Conservation (phyloP, 1,140 invertebrate genomes). For the Teleopsis dalmanni region DNA sequence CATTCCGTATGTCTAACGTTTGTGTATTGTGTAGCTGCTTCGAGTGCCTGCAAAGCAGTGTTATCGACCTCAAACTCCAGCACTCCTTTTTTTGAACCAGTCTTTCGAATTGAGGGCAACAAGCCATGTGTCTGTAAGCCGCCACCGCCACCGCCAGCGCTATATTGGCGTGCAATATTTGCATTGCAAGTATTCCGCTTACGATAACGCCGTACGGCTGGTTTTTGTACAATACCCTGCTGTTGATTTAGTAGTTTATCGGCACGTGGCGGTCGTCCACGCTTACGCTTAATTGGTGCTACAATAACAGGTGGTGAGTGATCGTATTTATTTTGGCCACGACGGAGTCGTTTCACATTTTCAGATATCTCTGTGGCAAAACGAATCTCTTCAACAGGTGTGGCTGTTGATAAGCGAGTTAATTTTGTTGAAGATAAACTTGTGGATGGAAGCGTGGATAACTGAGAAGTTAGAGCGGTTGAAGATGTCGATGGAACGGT, state of each 20-base stretch:
- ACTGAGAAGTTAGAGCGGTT: too few species aligned
- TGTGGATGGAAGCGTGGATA: conserved; percentile 18
- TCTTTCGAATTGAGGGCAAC: conserved; percentile 26
- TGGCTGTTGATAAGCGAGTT: conserved; percentile 33
- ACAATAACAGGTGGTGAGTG: conserved; percentile 17
- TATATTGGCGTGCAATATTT: not conserved
- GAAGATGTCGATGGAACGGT: too few species aligned
- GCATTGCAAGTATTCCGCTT: not conserved
- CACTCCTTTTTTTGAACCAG: conserved; percentile 33
- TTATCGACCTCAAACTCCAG: conserved; percentile 36
- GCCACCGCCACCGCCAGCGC: not conserved
- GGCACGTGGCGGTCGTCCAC: not conserved
- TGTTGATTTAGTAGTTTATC: not conserved
- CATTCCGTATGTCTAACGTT: conserved; percentile 26
- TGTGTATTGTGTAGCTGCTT: conserved; percentile 21
- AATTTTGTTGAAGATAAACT: too few species aligned
- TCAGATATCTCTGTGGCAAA: conserved; percentile 40
- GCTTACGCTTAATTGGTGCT: not conserved
- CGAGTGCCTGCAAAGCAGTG: conserved; percentile 23
- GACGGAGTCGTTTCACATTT: conserved; percentile 35
- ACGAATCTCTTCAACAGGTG: conserved; percentile 33
- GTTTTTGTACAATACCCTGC: not conserved
- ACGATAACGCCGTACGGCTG: not conserved
- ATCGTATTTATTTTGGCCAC: conserved; percentile 39
- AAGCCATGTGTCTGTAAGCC: not conserved